Conservation (phyloP, 2,797 vertebrate genomes). For the Myotis vivesi region DNA sequence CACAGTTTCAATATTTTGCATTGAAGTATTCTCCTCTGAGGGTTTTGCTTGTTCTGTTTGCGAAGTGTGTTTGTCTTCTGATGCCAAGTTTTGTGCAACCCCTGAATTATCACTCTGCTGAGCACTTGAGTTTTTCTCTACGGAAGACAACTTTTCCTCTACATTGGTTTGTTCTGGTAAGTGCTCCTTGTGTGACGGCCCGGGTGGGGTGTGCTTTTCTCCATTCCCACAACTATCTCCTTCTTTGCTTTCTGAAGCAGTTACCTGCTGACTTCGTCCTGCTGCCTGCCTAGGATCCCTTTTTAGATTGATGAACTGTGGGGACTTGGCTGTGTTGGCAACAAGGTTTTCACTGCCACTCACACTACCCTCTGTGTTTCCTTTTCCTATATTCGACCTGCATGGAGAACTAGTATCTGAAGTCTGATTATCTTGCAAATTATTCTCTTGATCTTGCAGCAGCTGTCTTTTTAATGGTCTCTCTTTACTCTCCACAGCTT, state of each 20-base stretch:
- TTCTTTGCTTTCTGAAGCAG: slow-evolving; percentile 81
- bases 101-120: slow-evolving; percentile 74
- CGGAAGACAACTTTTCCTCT: slow-evolving; percentile 78
- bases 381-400: slow-evolving; percentile 78
- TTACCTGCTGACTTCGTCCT: slow-evolving; percentile 89
- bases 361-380: slow-evolving; percentile 65
- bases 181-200: slow-evolving; percentile 60
- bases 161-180: slow-evolving; percentile 71
- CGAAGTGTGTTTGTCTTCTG: slow-evolving; percentile 81
- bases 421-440: slow-evolving; percentile 76
- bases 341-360: slow-evolving; percentile 73
- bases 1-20: slow-evolving; percentile 87
- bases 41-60: slow-evolving; percentile 82
- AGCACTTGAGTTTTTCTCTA: slow-evolving; percentile 69
- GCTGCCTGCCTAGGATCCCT: slow-evolving; percentile 89
- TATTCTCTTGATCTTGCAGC: slow-evolving; percentile 78
- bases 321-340: slow-evolving; percentile 81
- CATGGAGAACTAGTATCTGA: slow-evolving; percentile 76
- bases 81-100: slow-evolving; percentile 71
- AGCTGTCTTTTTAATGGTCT: slow-evolving; percentile 79
- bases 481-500: slow-evolving; percentile 83
- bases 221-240: slow-evolving; percentile 79
- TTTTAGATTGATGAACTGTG: slow-evolving; percentile 86
- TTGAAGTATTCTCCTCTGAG: slow-evolving; percentile 81
- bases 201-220: slow-evolving; percentile 77